Percentiles rank a stretch among this genome's conserved stretches.
Evolutionary conservation across 2,797 vertebrate genomes (phyloP).

Genomic region (Bradypodion ventrale): DNA sequence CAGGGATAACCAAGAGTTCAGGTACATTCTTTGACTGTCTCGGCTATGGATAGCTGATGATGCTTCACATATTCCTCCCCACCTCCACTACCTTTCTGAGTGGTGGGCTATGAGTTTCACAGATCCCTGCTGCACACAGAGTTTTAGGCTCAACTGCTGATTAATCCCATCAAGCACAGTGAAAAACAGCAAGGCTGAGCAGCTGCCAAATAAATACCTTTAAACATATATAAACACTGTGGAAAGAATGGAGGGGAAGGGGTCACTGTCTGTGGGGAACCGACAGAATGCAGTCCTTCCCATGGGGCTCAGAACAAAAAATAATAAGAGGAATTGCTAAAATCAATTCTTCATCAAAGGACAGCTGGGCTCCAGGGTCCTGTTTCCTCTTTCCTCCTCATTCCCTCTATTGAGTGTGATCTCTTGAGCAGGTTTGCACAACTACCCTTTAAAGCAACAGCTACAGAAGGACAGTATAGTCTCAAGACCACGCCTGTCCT

Average conservation of each 20-base stretch:
- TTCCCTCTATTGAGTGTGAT: background rate
- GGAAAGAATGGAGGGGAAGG: background rate
- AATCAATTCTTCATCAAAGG: background rate
- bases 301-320: background rate
- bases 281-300: background rate
- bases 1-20: background rate
- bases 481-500: background rate
- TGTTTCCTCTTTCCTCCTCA: background rate
- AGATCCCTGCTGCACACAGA: background rate
- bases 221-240: slow-evolving; percentile 19
- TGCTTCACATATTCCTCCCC: background rate
- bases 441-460: background rate
- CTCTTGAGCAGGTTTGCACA: background rate
- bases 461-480: background rate
- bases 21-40: background rate
- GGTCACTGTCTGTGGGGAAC: background rate
- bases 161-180: slow-evolving; percentile 26
- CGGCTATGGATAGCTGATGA: background rate
- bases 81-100: background rate
- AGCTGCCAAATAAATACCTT: slow-evolving; percentile 14
- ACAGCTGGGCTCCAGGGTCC: background rate
- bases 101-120: slow-evolving; percentile 15
- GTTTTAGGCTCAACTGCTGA: slow-evolving; percentile 12
- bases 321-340: background rate
- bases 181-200: background rate